Conservation (phyloP, 1,140 invertebrate species). For the Sycophaga agraensis region DNA sequence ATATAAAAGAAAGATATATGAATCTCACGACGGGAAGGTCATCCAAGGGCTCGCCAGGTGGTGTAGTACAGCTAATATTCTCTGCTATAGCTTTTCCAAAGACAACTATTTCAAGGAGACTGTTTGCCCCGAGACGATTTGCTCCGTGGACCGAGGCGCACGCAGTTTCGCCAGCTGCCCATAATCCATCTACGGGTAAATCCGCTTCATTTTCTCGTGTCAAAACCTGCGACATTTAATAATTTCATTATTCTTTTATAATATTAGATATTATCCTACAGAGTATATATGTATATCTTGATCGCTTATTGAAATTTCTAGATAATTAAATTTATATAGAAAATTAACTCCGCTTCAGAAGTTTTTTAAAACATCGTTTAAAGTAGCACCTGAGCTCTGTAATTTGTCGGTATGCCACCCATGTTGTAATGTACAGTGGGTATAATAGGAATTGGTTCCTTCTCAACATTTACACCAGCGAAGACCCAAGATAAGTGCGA, state of each 20-base stretch:
- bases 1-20: too few relatives aligned
- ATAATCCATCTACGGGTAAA: conserved; percentile 58
- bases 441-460: conserved; percentile 83
- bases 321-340: too few relatives aligned
- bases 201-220: conserved; percentile 60
- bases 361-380: too few relatives aligned
- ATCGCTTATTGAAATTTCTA: too few relatives aligned
- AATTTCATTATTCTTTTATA: too few relatives aligned
- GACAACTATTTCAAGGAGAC: conserved; percentile 80
- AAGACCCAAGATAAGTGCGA: conserved; percentile 83
- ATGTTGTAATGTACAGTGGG: conserved; percentile 91
- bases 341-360: too few relatives aligned
- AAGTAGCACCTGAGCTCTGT: conserved; percentile 69
- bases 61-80: conserved; percentile 67
- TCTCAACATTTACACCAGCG: conserved; percentile 79
- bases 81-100: conserved; percentile 80
- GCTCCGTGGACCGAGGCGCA: conserved; percentile 79
- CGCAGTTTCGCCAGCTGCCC: conserved; percentile 59
- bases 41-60: conserved; percentile 67
- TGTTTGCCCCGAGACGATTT: conserved; percentile 84
- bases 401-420: conserved; percentile 85
- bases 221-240: conserved; percentile 62
- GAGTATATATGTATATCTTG: too few relatives aligned
- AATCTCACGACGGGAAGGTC: conserved; percentile 48
- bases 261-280: too few relatives aligned